Conservation (phyloP, 2,113 vertebrate species). For the Morone saxatilis region DNA sequence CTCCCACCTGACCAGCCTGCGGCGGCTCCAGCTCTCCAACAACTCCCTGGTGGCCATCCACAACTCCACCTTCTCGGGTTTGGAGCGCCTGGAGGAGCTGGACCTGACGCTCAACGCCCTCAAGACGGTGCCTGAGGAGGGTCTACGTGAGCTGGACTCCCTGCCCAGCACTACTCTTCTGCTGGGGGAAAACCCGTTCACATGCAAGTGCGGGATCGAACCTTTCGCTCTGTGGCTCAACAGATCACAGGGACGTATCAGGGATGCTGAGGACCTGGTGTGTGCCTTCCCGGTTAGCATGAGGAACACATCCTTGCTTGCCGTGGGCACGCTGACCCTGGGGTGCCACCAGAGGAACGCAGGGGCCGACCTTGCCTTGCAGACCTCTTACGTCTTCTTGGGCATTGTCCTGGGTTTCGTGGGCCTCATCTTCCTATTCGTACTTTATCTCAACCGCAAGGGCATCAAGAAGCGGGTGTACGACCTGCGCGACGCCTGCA, state of each 20-base stretch:
- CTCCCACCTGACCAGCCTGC: conserved; percentile 59
- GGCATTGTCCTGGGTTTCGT: conserved; percentile 85
- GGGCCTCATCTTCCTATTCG: conserved; percentile 86
- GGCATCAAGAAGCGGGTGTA: conserved; percentile 86
- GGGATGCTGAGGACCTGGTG: conserved; percentile 67
- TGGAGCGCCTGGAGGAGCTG: conserved; percentile 81
- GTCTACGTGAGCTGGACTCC: conserved; percentile 79
- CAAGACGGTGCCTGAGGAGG: conserved; percentile 77
- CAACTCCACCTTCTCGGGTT: conserved; percentile 80
- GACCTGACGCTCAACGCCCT: conserved; percentile 84
- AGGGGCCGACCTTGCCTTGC: conserved; percentile 78
- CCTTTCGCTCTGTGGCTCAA: conserved; percentile 84
- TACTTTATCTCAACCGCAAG: conserved; percentile 88
- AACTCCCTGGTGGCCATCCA: conserved; percentile 85
- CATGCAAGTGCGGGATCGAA: conserved; percentile 84
- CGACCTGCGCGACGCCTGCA: conserved; percentile 84
- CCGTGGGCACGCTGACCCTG: conserved; percentile 59
- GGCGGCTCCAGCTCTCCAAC: conserved; percentile 82
- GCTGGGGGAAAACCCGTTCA: conserved; percentile 84
- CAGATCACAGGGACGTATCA: conserved; percentile 70
- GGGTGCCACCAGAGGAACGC: conserved; percentile 75
- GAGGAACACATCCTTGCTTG: conserved; percentile 82
- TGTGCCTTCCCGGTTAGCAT: conserved; percentile 80
- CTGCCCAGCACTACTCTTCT: conserved; percentile 67
- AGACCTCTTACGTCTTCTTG: conserved; percentile 87